Evolutionary conservation across 2,888 invertebrate genomes (phyloP), one percentile per base, ranked within the genome.

Genomic region (Patella depressa): DNA sequence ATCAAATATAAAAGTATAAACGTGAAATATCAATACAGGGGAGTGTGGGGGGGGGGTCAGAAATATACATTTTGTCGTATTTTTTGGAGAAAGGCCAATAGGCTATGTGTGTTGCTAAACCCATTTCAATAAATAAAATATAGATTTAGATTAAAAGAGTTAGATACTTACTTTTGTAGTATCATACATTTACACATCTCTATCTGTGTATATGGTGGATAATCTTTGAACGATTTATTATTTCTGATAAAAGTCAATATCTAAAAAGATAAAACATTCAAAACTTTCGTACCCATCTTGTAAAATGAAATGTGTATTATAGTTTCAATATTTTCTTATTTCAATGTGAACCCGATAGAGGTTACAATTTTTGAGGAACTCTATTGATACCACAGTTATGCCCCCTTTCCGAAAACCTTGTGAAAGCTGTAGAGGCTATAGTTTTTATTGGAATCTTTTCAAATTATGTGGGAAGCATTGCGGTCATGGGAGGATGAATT

Each of bases 191-290:
- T 80, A 15, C 86, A 83, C 29, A 88, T 76, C 73, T 87, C 82
- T 71, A 85, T 82, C 77, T 87, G 86, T 11, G 85, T 82, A 73
- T 86, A 83, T 2, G 79, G 80, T 0, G 87, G 87, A 73, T 87
- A 88, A 54, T 87, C 86, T 79, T 85, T 85, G 73, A 88, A 87
- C 11, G 86, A 85, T 11, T 78, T 74, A 76, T 87, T 85, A n/a
- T 81, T 84, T 53, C 86, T 65, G 79, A 88, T 78, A 29, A 86
- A 78, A 0, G 85, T 84, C 72, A 88, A 77, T 57, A 87, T 87
- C 86, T 87, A 81, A 12, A 76, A 65, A 9, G 4, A 59, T 11
- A 59, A 78, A 45, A 54, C 14, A 59, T 24, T 29, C 17, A 55
- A 24, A 19, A 17, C 24, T 57, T 59, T 34, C n/a, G 19, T 57